Percentiles rank a stretch among this genome's conserved stretches.
phyloP scores from a whole-genome alignment of 2,797 vertebrate species.

The Thalassophryne amazonica region DNA sequence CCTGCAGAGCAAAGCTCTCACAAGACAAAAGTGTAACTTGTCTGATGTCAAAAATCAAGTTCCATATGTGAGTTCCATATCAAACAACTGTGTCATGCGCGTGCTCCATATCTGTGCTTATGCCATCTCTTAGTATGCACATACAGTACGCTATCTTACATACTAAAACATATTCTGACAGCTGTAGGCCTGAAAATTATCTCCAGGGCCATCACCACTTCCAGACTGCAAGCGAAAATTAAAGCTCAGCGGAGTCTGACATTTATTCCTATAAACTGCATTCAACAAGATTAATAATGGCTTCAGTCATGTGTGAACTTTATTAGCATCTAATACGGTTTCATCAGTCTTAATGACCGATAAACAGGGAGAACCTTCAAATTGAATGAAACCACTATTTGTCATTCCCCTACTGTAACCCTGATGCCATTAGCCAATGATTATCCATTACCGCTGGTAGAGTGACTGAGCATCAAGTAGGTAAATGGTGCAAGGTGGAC shows the following conservation, averaged over 20 bases:
- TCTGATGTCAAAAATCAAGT: slow-evolving; percentile 3
- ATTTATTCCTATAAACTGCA: slow-evolving; percentile 54
- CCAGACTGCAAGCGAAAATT: slow-evolving; percentile 47
- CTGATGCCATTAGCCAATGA: slow-evolving; percentile 54
- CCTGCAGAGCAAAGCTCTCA: neutral
- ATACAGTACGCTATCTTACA: neutral
- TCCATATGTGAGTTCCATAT: slow-evolving; percentile 2
- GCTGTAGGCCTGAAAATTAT: slow-evolving; percentile 20
- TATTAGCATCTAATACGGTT: slow-evolving; percentile 64
- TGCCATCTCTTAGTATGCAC: neutral
- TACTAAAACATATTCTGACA: neutral
- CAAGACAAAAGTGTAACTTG: slow-evolving; percentile 1
- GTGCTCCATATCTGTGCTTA: neutral
- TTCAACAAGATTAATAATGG: slow-evolving; percentile 67
- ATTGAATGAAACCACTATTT: slow-evolving; percentile 65
- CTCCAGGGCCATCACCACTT: slow-evolving; percentile 20
- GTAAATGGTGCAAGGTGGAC: slow-evolving; percentile 44
- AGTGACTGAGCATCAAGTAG: slow-evolving; percentile 49
- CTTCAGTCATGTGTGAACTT: slow-evolving; percentile 69
- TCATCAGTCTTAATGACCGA: slow-evolving; percentile 71
- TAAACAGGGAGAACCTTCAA: slow-evolving; percentile 62
- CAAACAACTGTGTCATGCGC: neutral
- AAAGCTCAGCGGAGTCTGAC: slow-evolving; percentile 38
- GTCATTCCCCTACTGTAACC: slow-evolving; percentile 66
- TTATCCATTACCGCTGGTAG: slow-evolving; percentile 63